Evolutionary conservation across 37 sponge, comb jelly and placozoan species (phyloP).

Genomic region (Aplysina aerophoba): DNA sequence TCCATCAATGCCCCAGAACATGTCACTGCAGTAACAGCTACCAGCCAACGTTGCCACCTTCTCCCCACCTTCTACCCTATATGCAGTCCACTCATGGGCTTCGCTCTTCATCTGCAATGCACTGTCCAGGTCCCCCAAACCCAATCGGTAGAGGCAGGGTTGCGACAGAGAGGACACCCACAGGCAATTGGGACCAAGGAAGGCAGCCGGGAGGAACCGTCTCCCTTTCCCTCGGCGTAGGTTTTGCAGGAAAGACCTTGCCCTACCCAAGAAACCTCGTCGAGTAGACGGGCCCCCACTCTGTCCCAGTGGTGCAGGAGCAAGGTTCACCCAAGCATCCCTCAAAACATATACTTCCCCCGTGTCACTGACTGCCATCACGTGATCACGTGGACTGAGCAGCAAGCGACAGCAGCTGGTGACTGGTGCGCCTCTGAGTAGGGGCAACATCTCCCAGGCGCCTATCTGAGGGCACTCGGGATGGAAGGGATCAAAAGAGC

Average conservation of each 20-base stretch:
- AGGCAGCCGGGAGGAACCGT: not conserved
- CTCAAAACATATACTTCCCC: not conserved
- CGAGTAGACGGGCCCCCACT: too few relatives aligned
- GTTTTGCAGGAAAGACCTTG: slow-evolving; percentile 1
- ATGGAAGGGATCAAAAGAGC: not conserved
- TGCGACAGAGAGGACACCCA: slow-evolving; percentile 1
- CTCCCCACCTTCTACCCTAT: not conserved
- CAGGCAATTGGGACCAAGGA: slow-evolving; percentile 1
- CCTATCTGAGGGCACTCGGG: too few relatives aligned
- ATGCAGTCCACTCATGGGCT: not conserved
- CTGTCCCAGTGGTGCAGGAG: not conserved
- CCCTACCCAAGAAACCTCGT: slow-evolving; percentile 12
- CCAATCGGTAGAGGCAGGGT: not conserved
- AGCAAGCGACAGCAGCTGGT: not conserved
- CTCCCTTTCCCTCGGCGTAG: not conserved
- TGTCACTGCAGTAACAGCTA: not conserved
- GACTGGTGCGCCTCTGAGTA: too few relatives aligned
- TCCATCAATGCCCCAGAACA: slow-evolving; percentile 16
- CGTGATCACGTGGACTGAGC: slow-evolving; percentile 19
- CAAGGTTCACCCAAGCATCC: not conserved
- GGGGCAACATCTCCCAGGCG: not conserved
- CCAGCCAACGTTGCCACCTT: not conserved
- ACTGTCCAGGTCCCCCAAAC: slow-evolving; percentile 10
- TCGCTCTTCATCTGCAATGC: not conserved
- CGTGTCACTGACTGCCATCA: not conserved